Evolutionary conservation across 1,140 invertebrate genomes (phyloP), one percentile per base, ranked within the genome.

Genomic region (Formica exsecta): DNA sequence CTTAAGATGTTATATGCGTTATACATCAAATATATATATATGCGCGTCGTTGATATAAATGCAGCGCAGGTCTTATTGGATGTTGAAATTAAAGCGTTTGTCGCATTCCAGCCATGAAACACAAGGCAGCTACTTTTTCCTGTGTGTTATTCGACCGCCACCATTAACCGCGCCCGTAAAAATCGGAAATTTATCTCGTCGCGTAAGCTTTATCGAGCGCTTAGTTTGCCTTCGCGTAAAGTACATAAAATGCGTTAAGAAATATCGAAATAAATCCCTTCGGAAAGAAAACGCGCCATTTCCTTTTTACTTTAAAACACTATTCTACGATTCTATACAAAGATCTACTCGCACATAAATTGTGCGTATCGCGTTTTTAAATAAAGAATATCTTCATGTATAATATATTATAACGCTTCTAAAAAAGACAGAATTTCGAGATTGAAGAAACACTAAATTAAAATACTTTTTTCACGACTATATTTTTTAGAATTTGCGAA

Each of bases 171-270:
- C 44, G 54, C 61, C n/a, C 59, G 57, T 48, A 59, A 59, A 74
- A 83, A 74, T 83, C 38, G 70, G 19, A 22, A 44, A 75, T 75
- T 84, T 75, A 75, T 48, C 48, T 48, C 41, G 29, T 25, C 80
- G 29, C 70, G 57, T 71, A 48, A 73, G 57, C 59, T 85, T 85
- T 85, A 85, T 85, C 71, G 73, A 76, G 59, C 81, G 70, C 59
- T 85, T 84, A 51, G 64, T 84, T 76, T 76, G 62, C 48, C 51
- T 64, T 38, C 71, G 59, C 5, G 59, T 19, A 41, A 76, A 62
- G 36, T 29, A 16, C 11, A 48, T 48, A 48, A 32, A 32, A 44
- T 48, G 79, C 22, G 54, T 75, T 59, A 44, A 64, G 29, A 79
- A 62, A 75, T 64, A 73, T 38, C 41, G 54, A 59, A 75, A 75